A percentile compares a stretch with the other conserved stretches of the same genome.
Evolutionary conservation across 1,140 invertebrate species (phyloP).

Genomic region (Sesamia nonagrioides): DNA sequence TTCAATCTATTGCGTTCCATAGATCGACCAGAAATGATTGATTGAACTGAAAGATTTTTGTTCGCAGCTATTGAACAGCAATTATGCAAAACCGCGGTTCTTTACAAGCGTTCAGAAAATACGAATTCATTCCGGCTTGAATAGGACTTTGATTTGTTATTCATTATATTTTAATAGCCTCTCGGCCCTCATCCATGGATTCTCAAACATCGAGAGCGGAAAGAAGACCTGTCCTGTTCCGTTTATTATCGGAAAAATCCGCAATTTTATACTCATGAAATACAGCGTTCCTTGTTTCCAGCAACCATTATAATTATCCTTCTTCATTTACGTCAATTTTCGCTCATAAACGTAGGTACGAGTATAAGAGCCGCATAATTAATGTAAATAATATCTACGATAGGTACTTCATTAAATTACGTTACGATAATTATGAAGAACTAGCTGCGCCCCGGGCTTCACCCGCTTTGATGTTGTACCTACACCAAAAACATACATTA

Average conservation of each 20-base stretch:
- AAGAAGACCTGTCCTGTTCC: slow-evolving; percentile 6
- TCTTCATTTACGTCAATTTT: slow-evolving; percentile 7
- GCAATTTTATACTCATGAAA: too few relatives aligned
- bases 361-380: background rate
- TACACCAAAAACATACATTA: too few relatives aligned
- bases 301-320: background rate
- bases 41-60: slow-evolving; percentile 7
- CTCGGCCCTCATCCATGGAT: background rate
- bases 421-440: too few relatives aligned
- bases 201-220: background rate
- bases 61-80: background rate
- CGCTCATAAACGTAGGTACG: background rate
- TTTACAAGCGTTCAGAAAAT: slow-evolving; percentile 11
- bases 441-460: too few relatives aligned
- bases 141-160: slow-evolving; percentile 27
- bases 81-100: slow-evolving; percentile 21
- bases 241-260: slow-evolving; percentile 12
- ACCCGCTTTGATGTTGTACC: too few relatives aligned
- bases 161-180: slow-evolving; percentile 30
- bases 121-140: background rate
- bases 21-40: background rate
- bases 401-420: background rate
- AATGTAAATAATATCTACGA: slow-evolving; percentile 16
- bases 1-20: too few relatives aligned
- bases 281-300: background rate